These are phyloP conservation scores for Antennarius maculatus DNA, from an alignment of 2,797 vertebrate species.

Conservation along the genomic window DNA sequence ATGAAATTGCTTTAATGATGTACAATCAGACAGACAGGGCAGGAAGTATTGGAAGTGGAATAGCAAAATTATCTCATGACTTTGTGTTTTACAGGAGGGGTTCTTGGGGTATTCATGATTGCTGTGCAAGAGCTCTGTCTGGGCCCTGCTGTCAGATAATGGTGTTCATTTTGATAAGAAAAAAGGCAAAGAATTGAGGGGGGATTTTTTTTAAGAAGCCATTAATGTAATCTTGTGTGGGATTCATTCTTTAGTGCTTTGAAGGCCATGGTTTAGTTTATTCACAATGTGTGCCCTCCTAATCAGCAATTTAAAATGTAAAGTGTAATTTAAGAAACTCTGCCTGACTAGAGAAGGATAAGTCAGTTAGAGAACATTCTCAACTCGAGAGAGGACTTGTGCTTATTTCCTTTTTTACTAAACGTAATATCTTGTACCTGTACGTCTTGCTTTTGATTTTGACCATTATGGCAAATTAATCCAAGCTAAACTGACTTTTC, in stretches of 20 bases:
- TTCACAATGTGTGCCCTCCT: conserved; percentile 70
- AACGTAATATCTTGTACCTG: conserved; percentile 11
- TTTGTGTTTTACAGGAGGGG: conserved; percentile 46
- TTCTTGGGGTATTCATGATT: conserved; percentile 44
- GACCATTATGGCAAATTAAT: conserved; percentile 3
- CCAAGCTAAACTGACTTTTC: neutral
- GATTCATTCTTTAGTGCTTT: conserved; percentile 77
- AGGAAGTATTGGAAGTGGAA: conserved; percentile 62
- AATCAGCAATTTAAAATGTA: conserved; percentile 80
- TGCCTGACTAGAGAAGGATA: conserved; percentile 33
- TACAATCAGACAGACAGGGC: conserved; percentile 52
- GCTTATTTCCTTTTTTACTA: conserved; percentile 13
- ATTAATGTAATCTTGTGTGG: conserved; percentile 81
- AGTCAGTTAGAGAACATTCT: conserved; percentile 58
- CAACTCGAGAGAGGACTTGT: conserved; percentile 43
- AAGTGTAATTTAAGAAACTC: conserved; percentile 80
- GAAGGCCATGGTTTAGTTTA: conserved; percentile 64
- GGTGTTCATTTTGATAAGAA: conserved; percentile 45
- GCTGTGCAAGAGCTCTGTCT: conserved; percentile 39
- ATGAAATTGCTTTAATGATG: conserved; percentile 74
- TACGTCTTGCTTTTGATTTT: conserved; percentile 13
- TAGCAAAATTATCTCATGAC: conserved; percentile 74
- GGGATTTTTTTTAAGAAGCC: conserved; percentile 71
- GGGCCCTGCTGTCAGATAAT: conserved; percentile 72
- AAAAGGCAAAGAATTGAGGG: conserved; percentile 39